These are phyloP conservation scores for Drosophila ezoana DNA, from an alignment of 2,888 invertebrate species.

Conservation along the genomic window DNA sequence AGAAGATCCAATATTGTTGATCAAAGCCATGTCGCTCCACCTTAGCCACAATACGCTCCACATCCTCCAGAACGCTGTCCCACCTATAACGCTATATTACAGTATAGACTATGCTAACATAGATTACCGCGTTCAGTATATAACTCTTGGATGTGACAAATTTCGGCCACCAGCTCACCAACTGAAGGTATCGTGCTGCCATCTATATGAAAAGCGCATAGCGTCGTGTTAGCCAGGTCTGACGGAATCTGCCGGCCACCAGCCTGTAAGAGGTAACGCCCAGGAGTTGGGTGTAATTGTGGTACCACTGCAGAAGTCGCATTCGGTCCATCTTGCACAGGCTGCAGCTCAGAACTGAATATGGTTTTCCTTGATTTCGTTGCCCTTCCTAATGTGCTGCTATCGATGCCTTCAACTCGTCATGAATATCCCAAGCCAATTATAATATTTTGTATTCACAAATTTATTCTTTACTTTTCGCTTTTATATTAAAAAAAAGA, in stretches of 20 bases:
- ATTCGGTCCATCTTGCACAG: constrained; percentile 23
- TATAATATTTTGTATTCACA: neutral
- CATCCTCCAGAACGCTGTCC: constrained; percentile 39
- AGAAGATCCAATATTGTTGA: neutral
- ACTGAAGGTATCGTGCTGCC: neutral
- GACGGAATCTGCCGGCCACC: constrained; percentile 1
- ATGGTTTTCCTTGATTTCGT: too few relatives aligned
- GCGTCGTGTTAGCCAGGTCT: constrained; percentile 10
- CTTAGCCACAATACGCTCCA: constrained; percentile 20
- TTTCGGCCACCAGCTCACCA: too few relatives aligned
- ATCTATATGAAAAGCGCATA: constrained; percentile 8
- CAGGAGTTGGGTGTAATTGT: constrained; percentile 37
- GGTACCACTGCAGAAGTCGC: constrained; percentile 20
- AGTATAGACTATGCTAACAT: constrained; percentile 33
- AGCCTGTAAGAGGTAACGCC: constrained; percentile 52
- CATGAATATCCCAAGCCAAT: neutral
- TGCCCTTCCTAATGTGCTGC: neutral
- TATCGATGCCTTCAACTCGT: neutral
- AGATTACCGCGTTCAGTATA: constrained; percentile 28
- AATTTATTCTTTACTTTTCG: neutral
- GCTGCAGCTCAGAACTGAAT: constrained; percentile 13
- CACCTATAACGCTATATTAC: constrained; percentile 40
- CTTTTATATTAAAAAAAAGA: neutral
- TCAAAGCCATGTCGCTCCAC: too few relatives aligned
- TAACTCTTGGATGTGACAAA: too few relatives aligned